Conservation (phyloP, 2,888 invertebrate genomes). For the Drosophila acutilabella region DNA sequence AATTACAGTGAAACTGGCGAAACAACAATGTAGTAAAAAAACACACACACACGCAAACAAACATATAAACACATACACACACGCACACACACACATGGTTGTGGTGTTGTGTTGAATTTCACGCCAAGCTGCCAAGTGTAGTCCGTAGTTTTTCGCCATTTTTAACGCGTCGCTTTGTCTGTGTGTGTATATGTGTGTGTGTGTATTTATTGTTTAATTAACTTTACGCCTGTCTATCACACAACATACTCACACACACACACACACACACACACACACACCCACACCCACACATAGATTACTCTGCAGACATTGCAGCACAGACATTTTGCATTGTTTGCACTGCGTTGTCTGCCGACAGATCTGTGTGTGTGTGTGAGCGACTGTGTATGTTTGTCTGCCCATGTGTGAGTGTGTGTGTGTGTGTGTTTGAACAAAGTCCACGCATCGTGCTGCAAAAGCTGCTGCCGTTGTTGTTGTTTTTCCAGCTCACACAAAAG, state of each 20-base stretch:
- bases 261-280: constrained; percentile 33
- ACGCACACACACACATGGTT: constrained; percentile 31
- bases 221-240: constrained; percentile 80
- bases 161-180: constrained; percentile 64
- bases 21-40: constrained; percentile 37
- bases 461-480: constrained; percentile 49
- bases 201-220: constrained; percentile 71
- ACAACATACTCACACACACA: constrained; percentile 47
- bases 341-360: constrained; percentile 45
- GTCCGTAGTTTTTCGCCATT: constrained; percentile 78
- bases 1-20: constrained; percentile 70
- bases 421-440: constrained; percentile 55
- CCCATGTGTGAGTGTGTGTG: constrained; percentile 19
- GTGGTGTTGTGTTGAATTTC: constrained; percentile 79
- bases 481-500: constrained; percentile 76
- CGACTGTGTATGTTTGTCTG: constrained; percentile 17
- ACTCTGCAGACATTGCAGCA: constrained; percentile 25
- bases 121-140: constrained; percentile 79
- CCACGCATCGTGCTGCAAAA: constrained; percentile 54
- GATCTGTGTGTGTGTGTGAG: constrained; percentile 20
- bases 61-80: constrained; percentile 34
- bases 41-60: constrained; percentile 28
- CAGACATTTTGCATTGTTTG: constrained; percentile 54
- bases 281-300: constrained; percentile 23
- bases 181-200: constrained; percentile 28